phyloP scores from a whole-genome alignment of 2,888 invertebrate species.

The Biston betularia region DNA sequence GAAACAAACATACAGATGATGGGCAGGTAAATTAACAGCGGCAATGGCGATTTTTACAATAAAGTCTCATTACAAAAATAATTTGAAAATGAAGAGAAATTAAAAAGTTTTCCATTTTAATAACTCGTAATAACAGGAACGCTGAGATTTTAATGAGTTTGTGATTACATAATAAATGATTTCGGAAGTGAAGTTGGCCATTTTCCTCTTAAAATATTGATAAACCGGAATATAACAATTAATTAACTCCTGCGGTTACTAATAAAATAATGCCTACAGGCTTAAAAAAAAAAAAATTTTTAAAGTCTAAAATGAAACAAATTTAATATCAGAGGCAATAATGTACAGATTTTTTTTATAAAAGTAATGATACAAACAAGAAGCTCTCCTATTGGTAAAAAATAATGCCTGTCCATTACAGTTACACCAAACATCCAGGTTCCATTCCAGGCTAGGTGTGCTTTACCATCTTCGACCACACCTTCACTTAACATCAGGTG shows the following conservation, averaged over 20 bases:
- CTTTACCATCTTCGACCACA: too few species aligned
- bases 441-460: too few species aligned
- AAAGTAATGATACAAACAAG: too few species aligned
- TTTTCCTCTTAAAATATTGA: conserved; percentile 16
- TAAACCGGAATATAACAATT: conserved; percentile 3
- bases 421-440: too few species aligned
- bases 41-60: too few species aligned
- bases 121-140: conserved; percentile 4
- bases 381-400: too few species aligned
- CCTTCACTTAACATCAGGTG: too few species aligned
- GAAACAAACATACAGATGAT: too few species aligned
- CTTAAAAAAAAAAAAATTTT: too few species aligned
- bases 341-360: neutral
- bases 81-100: neutral
- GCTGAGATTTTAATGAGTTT: conserved; percentile 17
- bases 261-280: neutral
- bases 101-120: conserved; percentile 15
- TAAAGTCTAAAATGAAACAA: neutral
- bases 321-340: neutral
- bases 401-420: too few species aligned
- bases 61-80: neutral
- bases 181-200: conserved; percentile 7
- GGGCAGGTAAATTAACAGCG: too few species aligned
- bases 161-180: conserved; percentile 20
- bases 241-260: conserved; percentile 20